Evolutionary conservation across 2,113 vertebrate species (phyloP), one percentile per base, ranked within the genome.

Genomic region (Mastomys natalensis): DNA sequence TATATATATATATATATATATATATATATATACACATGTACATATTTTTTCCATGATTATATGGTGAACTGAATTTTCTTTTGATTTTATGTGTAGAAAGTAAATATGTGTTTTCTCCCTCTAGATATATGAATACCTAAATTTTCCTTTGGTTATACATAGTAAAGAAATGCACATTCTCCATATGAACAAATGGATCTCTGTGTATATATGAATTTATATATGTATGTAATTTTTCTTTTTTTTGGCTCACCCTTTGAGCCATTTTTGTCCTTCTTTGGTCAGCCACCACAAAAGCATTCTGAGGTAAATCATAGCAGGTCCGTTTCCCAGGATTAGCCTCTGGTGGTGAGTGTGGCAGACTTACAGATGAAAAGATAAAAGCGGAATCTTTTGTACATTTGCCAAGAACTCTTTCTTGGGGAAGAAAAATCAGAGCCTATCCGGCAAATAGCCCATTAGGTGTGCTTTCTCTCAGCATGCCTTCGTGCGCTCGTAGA

Each of bases 221-320:
- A 17, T 70, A 11, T 53, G 26, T 66, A 3, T 55, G 17, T 22
- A 66, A 66, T 73, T 40, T 73, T 10, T 72, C 13, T 22, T 19
- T 72, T n/a, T 68, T 51, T 51, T 51, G 51, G 29, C 43, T 40
- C 73, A 29, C 26, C 37, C 40, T 81, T 34, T 37, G 45, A 94
- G 64, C 13, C 48, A 45, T 87, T 93, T 97, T 81, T 43, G 85
- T 77, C n/a, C 68, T 87, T 93, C 34, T 86, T 81, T 92, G 51
- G 51, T 62, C 68, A 77, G n/a, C 22, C n/a, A 21, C 40, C 55
- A 68, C 55, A 74, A 34, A 91, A 37, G 19, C 58, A 40, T 26
- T 31, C 40, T 43, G 66, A 77, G 7, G 70, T 74, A 55, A 78
- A 55, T n/a, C 8, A 2, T 37, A 45, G 24, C 13, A 9, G 48